These are phyloP conservation scores for Notodonta ziczac DNA, from an alignment of 2,888 invertebrate genomes.

Conservation along the genomic window DNA sequence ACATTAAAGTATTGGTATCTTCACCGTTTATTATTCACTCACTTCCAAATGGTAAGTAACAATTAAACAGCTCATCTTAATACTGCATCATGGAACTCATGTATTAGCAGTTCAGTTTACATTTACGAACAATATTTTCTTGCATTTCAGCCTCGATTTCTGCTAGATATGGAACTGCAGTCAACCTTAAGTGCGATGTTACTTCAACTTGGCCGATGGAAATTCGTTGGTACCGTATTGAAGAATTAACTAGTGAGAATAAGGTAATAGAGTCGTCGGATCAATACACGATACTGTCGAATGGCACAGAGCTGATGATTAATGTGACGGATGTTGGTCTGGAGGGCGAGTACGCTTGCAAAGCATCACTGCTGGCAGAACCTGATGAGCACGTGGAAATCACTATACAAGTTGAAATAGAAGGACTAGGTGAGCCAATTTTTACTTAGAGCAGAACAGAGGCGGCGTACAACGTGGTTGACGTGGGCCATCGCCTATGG, in stretches of 20 bases:
- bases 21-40: background rate
- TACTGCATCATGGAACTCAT: no score
- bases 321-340: constrained; percentile 10
- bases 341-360: constrained; percentile 14
- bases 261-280: background rate
- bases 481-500: no score
- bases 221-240: background rate
- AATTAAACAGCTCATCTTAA: background rate
- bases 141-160: background rate
- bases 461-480: no score
- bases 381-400: background rate
- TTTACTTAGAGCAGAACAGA: no score
- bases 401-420: background rate
- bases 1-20: background rate
- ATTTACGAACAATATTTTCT: no score
- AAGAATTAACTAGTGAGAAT: background rate
- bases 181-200: background rate
- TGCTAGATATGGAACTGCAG: constrained; percentile 1
- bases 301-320: constrained; percentile 12
- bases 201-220: background rate
- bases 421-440: constrained; percentile 19
- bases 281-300: background rate
- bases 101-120: no score
- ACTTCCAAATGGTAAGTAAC: background rate
- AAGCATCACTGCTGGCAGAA: background rate